Conservation (phyloP, 2,888 invertebrate species). For the Trissolcus brochymenae region DNA sequence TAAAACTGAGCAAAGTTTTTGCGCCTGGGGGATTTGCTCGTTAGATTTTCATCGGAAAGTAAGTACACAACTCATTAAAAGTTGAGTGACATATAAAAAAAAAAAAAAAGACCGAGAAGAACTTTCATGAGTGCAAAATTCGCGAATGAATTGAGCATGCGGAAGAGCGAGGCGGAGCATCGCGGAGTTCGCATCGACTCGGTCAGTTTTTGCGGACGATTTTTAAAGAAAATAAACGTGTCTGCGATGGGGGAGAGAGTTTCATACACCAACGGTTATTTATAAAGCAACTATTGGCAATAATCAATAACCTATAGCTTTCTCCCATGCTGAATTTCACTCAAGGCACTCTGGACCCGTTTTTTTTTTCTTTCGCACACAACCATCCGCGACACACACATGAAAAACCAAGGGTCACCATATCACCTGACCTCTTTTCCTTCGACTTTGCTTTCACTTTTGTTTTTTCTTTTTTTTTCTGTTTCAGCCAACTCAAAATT, state of each 20-base stretch:
- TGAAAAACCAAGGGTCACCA: background rate
- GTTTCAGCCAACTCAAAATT: too few relatives aligned
- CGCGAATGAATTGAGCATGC: conserved; percentile 3
- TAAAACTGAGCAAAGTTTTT: too few relatives aligned
- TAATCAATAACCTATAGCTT: conserved; percentile 73
- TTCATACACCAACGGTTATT: conserved; percentile 72
- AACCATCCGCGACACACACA: conserved; percentile 21
- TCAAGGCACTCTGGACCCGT: conserved; percentile 21
- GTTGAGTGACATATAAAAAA: too few relatives aligned
- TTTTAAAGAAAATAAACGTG: conserved; percentile 63
- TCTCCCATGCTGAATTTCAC: conserved; percentile 62
- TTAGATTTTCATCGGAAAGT: too few relatives aligned
- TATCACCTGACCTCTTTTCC: too few relatives aligned
- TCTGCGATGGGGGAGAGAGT: conserved; percentile 61
- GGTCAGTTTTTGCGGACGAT: conserved; percentile 24
- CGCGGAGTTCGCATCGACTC: conserved; percentile 2
- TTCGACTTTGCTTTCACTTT: too few relatives aligned
- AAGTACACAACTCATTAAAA: too few relatives aligned
- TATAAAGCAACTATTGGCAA: conserved; percentile 73
- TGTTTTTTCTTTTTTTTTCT: too few relatives aligned
- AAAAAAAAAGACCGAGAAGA: too few relatives aligned
- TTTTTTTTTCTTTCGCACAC: conserved; percentile 34
- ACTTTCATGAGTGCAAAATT: too few relatives aligned
- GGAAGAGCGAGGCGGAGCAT: background rate
- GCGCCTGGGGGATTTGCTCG: too few relatives aligned